A percentile compares a stretch with the other conserved stretches of the same genome.
phyloP scores from a whole-genome alignment of 2,797 vertebrate species.

The Helostoma temminkii region DNA sequence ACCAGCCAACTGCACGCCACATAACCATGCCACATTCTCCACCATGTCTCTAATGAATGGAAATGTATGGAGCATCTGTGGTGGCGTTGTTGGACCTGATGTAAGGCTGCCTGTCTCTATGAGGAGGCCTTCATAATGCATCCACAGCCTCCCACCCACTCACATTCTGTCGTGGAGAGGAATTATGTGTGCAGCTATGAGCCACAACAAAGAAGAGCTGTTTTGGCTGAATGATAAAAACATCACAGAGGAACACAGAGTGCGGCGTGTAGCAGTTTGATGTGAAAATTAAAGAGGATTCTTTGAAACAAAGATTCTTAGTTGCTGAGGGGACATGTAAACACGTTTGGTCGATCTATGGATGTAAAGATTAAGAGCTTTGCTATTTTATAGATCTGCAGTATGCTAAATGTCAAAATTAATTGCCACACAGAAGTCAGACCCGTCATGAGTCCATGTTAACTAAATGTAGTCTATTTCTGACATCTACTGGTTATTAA shows the following conservation, averaged over 20 bases:
- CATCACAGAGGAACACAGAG: neutral
- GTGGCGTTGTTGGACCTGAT: slow-evolving; percentile 25
- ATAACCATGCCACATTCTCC: slow-evolving; percentile 63
- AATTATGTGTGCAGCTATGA: slow-evolving; percentile 12
- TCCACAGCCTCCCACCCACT: slow-evolving; percentile 73
- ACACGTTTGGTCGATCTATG: neutral
- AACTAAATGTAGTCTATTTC: neutral
- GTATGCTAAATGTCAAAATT: too few relatives aligned
- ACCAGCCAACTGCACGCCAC: slow-evolving; percentile 1
- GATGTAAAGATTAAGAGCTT: too few relatives aligned
- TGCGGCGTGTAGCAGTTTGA: neutral
- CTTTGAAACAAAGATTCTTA: neutral
- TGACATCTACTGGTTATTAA: neutral
- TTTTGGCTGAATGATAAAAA: neutral
- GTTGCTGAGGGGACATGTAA: neutral
- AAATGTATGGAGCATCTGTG: slow-evolving; percentile 73
- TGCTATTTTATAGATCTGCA: too few relatives aligned
- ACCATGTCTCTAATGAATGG: slow-evolving; percentile 71
- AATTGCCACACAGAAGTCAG: too few relatives aligned
- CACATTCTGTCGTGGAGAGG: slow-evolving; percentile 72
- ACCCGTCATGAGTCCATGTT: too few relatives aligned
- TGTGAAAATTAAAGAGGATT: neutral
- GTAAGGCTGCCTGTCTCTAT: slow-evolving; percentile 34
- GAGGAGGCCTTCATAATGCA: slow-evolving; percentile 48
- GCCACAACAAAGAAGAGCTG: slow-evolving; percentile 20